phyloP scores from a whole-genome alignment of 2,888 invertebrate genomes.

The Gymnoscelis rufifasciata region DNA sequence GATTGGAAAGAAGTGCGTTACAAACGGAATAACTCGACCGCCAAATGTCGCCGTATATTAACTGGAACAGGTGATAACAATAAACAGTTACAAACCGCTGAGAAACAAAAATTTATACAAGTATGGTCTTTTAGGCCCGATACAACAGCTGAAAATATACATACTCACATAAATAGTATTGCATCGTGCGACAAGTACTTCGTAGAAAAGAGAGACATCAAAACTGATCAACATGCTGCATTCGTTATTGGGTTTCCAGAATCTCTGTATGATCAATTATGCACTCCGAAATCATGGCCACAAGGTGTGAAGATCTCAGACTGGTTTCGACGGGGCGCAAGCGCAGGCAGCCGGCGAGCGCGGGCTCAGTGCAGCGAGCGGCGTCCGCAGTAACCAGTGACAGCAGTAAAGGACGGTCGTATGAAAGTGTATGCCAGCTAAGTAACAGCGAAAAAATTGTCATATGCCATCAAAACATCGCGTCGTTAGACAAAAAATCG shows the following conservation, averaged over 20 bases:
- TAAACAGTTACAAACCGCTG: slow-evolving; percentile 8
- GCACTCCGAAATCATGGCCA: slow-evolving; percentile 11
- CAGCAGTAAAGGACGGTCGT: neutral
- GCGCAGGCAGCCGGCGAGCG: slow-evolving; percentile 12
- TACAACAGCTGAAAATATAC: slow-evolving; percentile 7
- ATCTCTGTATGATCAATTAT: neutral
- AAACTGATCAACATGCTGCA: slow-evolving; percentile 7
- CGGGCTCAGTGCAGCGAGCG: neutral
- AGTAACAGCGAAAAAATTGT: neutral
- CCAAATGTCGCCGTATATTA: slow-evolving; percentile 2
- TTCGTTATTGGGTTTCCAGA: slow-evolving; percentile 15
- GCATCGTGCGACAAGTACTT: slow-evolving; percentile 3
- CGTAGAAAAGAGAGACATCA: slow-evolving; percentile 11
- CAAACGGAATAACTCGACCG: neutral
- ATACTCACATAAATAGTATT: slow-evolving; percentile 9
- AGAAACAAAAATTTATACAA: slow-evolving; percentile 5
- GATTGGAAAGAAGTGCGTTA: neutral
- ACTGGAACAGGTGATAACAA: neutral
- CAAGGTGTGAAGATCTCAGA: slow-evolving; percentile 8
- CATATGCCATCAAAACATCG: slow-evolving; percentile 14
- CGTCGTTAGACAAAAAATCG: slow-evolving; percentile 5
- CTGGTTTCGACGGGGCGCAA: slow-evolving; percentile 15
- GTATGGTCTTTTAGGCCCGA: slow-evolving; percentile 14
- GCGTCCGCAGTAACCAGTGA: neutral
- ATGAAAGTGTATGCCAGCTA: neutral